These are phyloP conservation scores for Hemitrygon akajei DNA, from an alignment of 2,797 vertebrate species.

Conservation along the genomic window DNA sequence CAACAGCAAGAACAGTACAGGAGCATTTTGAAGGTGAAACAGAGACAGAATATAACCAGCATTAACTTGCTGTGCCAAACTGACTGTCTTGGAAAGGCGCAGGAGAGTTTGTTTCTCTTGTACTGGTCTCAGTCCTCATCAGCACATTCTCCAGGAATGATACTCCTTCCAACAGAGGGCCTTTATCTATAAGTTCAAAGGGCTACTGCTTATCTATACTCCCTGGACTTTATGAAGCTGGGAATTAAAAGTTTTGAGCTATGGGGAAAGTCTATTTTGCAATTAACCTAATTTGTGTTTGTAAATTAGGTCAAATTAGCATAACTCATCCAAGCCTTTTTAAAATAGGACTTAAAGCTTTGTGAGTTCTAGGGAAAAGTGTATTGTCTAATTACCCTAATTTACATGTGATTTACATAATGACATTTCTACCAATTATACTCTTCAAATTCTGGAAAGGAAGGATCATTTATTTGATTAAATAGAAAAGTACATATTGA, in stretches of 20 bases:
- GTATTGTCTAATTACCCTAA: slow-evolving; percentile 35
- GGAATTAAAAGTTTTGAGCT: slow-evolving; percentile 27
- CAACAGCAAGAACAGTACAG: neutral
- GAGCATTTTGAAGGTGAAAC: neutral
- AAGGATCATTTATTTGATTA: slow-evolving; percentile 11
- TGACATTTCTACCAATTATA: slow-evolving; percentile 32
- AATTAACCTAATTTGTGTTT: slow-evolving; percentile 38
- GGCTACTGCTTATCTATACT: neutral
- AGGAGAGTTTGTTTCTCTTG: neutral
- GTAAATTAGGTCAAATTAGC: slow-evolving; percentile 38
- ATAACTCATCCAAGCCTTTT: slow-evolving; percentile 31
- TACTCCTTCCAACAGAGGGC: neutral
- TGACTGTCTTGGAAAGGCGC: too few relatives aligned
- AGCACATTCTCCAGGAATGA: neutral
- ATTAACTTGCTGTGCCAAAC: neutral
- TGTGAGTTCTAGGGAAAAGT: slow-evolving; percentile 9
- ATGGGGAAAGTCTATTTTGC: slow-evolving; percentile 34
- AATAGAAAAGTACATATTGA: slow-evolving; percentile 26
- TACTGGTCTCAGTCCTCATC: slow-evolving; percentile 6
- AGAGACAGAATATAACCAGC: neutral
- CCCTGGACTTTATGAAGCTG: neutral
- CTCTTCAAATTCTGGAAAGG: slow-evolving; percentile 23
- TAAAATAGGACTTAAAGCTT: slow-evolving; percentile 28
- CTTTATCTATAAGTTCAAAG: slow-evolving; percentile 5
- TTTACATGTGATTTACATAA: slow-evolving; percentile 35